These are phyloP conservation scores for Amblyjoppa proteus DNA, from an alignment of 2,888 invertebrate genomes.

Conservation along the genomic window DNA sequence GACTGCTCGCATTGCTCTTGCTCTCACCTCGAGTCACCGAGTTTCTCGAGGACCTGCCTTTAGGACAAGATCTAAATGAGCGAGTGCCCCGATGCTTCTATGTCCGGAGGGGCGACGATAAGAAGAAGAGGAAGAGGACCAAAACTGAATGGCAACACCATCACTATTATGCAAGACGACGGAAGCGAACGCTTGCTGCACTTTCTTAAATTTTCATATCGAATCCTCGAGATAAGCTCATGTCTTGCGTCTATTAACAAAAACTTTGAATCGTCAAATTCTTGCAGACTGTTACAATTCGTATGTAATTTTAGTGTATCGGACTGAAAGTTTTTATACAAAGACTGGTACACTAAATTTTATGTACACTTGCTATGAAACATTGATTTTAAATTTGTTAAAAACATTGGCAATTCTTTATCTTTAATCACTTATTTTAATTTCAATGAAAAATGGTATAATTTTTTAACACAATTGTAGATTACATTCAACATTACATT, in stretches of 20 bases:
- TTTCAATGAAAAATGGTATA: too few relatives aligned
- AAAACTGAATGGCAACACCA: not conserved
- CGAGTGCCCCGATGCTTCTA: conserved; percentile 68
- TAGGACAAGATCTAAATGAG: conserved; percentile 79
- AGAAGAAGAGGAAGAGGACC: conserved; percentile 3
- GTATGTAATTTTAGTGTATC: too few relatives aligned
- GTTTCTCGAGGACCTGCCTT: conserved; percentile 64
- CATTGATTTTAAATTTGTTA: too few relatives aligned
- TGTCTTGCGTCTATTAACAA: not conserved
- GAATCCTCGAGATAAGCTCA: not conserved
- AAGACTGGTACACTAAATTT: too few relatives aligned
- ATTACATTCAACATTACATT: too few relatives aligned
- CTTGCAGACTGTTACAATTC: not conserved
- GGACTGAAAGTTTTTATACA: too few relatives aligned
- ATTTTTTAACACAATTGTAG: too few relatives aligned
- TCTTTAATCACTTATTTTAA: too few relatives aligned
- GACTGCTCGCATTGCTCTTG: conserved; percentile 49
- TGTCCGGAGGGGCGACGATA: conserved; percentile 27
- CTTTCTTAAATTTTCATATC: not conserved
- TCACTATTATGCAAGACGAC: not conserved
- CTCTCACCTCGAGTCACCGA: not conserved
- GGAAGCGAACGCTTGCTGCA: not conserved
- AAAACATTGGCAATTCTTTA: too few relatives aligned
- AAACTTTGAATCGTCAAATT: not conserved
- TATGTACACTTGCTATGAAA: too few relatives aligned